Base-by-base conservation (phyloP, 2,888 invertebrate genomes). In the Phengaris alcon region DNA sequence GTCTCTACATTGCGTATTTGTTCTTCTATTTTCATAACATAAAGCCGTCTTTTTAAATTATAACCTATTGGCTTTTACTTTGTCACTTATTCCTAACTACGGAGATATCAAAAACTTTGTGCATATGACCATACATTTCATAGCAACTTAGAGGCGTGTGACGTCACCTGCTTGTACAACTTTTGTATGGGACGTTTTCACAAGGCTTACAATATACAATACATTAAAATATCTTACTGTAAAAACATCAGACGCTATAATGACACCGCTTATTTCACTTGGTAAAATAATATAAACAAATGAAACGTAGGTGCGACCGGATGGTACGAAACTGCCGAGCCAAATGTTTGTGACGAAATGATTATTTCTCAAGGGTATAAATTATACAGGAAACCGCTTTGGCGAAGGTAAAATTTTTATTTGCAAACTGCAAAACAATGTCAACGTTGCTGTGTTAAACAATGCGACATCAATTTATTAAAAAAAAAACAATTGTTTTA, bases 331-430 rank as follows among this genome's bases (percentile, higher is more conserved):
- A 72, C 54, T 72, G 35, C 72, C 51, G 44, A 13, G 64, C 74
- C 74, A 74, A 74, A 74, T 68, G 74, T 51, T 68, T 3, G 68
- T 35, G 68, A 68, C 68, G 59, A 57, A 57, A 75, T 75, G 55
- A 75, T 75, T 70, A 48, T 15, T 55, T 44, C 69, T 75, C 15
- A 12, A 44, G 74, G 68, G 69, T 69, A 69, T 15, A 69, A 55
- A 75, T 75, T 69, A 69, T 55, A 75, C 68, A 51, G 75, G 75
- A 69, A 75, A 69, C 69, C 55, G 44, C 46, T 69, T 55, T 68
- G 54, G 59, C 46, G 8, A 74, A 75, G 52, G 72, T 72, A 35
- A 22, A 54, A 72, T 35, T 68, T 64, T 68, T 72, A 72, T 52
- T 22, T 9, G 52, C 54, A 0, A 13, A 22, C 68, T 44, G 22